Evolutionary conservation across 2,113 vertebrate genomes (phyloP).

Genomic region (Ahaetulla prasina): DNA sequence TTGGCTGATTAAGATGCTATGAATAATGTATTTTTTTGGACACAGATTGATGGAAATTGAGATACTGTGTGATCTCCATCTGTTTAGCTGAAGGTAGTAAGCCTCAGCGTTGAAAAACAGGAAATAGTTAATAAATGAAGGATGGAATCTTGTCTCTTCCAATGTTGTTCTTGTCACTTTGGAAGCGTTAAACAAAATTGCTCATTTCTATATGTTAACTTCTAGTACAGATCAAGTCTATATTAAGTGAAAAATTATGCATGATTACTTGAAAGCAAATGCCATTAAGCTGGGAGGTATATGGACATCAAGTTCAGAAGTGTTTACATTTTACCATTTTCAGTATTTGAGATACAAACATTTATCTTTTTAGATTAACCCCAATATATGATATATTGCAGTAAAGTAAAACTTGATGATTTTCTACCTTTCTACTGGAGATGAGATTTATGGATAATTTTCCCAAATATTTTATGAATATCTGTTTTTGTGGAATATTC

Average conservation of each 20-base stretch:
- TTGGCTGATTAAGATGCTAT: background rate
- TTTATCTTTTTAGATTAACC: background rate
- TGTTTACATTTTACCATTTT: background rate
- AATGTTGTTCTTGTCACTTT: background rate
- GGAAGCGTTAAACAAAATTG: background rate
- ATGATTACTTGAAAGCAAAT: background rate
- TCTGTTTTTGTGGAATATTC: background rate
- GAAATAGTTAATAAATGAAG: background rate
- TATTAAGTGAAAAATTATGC: background rate
- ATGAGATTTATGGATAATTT: background rate
- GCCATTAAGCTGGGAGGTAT: background rate
- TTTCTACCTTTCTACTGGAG: background rate
- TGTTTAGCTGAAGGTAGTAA: background rate
- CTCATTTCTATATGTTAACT: background rate
- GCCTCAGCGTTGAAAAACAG: background rate
- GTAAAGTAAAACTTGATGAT: background rate
- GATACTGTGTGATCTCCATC: constrained; percentile 25
- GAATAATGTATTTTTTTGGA: background rate
- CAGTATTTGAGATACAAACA: background rate
- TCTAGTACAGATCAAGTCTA: background rate
- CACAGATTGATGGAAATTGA: constrained; percentile 22
- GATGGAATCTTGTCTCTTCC: background rate
- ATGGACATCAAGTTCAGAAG: background rate
- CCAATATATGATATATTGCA: background rate
- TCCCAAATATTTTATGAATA: fast-evolving